These are phyloP conservation scores for Arvicola amphibius DNA, from an alignment of 2,797 vertebrate species.

Conservation along the genomic window DNA sequence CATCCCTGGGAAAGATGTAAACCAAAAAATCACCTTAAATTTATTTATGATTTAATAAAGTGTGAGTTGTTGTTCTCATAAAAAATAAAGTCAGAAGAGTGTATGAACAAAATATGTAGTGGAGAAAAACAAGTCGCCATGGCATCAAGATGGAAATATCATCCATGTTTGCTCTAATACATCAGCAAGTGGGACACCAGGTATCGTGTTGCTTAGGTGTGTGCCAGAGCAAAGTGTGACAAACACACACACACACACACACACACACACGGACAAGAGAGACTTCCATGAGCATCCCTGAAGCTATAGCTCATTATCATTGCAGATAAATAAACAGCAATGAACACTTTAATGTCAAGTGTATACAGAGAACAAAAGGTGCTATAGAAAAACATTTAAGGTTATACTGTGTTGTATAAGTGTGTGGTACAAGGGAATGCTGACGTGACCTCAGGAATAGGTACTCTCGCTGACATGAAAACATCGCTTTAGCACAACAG, in stretches of 20 bases:
- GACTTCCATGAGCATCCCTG: neutral
- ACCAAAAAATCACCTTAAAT: neutral
- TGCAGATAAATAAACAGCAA: neutral
- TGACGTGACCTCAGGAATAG: neutral
- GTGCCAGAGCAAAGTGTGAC: neutral
- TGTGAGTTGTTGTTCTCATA: neutral
- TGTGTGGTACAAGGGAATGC: neutral
- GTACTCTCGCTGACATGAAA: neutral
- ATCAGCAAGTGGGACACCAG: neutral
- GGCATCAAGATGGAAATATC: neutral
- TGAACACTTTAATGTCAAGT: neutral
- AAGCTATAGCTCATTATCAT: neutral
- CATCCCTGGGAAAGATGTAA: neutral
- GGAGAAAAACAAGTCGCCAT: neutral
- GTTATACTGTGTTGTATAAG: neutral
- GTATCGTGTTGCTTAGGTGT: neutral
- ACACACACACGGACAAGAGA: neutral
- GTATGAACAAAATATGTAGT: neutral
- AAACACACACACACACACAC: neutral
- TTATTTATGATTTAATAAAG: neutral
- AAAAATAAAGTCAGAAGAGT: neutral
- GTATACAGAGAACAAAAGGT: neutral
- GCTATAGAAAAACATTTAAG: conserved; percentile 31
- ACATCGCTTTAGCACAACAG: neutral
- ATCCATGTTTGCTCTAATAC: neutral